Base-by-base conservation (phyloP, 92 coral and sea anemone genomes). In the Palythoa heliodiscus region DNA sequence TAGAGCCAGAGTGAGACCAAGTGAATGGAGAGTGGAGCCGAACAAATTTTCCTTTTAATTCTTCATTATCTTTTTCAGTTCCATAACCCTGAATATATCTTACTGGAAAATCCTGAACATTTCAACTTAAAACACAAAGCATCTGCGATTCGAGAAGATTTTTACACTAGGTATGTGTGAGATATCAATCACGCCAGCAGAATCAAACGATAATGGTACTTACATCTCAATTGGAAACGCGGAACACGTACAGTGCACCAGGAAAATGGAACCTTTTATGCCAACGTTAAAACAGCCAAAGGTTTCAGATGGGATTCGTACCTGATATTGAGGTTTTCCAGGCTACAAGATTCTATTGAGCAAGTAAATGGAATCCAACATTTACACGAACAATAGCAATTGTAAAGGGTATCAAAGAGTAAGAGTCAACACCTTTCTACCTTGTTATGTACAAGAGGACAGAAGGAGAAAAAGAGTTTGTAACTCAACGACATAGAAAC, bases 401-500 rank as follows among this genome's bases (percentile, higher is more conserved):
- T 61, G 87, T 84, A 61, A 77, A 75, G 52, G 91, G 82, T 69
- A 61, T 76, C 78, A 39, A 50, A 72, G 76, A 90, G 86, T 64
- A 83, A 71, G 85, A 90, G 47, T 29, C 60, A 22, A 60, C 78
- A 43, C 91, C 93, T 29, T 87, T 50, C 82, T 90, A 70, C 0
- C 69, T 63, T 23, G 69, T 63, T 63, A 63, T 63, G 69, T 83
- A 87, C 87, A 82, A 82, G 77, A 73, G 89, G 91, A 22, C 90
- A 25, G 82, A 58, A 43, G 88, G 88, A 63, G 70, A 71, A 29
- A 29, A 29, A 39, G 87, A 92, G 84, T 92, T 92, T 20, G 85
- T 89, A 10, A 79, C 77, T 13, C 89, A 70, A 8, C 91, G 91
- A 69, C 91, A 92, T 77, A 93, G 91, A 19, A 92, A 89, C 10